phyloP scores from a whole-genome alignment of 1,140 invertebrate species.

The Chrysopa pallens region DNA sequence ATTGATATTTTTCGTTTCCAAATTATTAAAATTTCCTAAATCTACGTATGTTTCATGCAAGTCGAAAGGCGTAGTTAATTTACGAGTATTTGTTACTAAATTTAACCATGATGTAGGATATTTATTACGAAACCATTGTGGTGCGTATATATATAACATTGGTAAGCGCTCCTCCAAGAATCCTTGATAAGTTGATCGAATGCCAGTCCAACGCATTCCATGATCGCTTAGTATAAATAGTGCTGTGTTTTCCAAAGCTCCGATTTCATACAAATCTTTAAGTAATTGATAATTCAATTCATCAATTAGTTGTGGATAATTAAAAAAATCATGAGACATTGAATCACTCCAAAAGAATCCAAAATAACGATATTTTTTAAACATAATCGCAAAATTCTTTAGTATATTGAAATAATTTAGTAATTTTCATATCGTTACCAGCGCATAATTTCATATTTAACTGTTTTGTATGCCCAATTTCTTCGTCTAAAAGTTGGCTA shows the following conservation, averaged over 20 bases:
- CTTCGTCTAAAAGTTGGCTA: slow-evolving; percentile 37
- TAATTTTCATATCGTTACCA: slow-evolving; percentile 35
- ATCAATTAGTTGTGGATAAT: slow-evolving; percentile 51
- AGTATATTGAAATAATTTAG: slow-evolving; percentile 37
- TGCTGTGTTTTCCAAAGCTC: slow-evolving; percentile 43
- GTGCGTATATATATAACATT: slow-evolving; percentile 63
- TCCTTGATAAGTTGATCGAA: slow-evolving; percentile 63
- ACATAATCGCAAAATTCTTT: slow-evolving; percentile 32
- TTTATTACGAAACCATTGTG: slow-evolving; percentile 43
- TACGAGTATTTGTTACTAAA: slow-evolving; percentile 47
- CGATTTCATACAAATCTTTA: slow-evolving; percentile 30
- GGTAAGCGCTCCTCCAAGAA: slow-evolving; percentile 80
- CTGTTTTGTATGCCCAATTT: slow-evolving; percentile 34
- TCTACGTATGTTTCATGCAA: slow-evolving; percentile 51
- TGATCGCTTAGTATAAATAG: slow-evolving; percentile 86
- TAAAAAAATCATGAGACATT: slow-evolving; percentile 59
- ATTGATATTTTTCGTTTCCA: too few species aligned
- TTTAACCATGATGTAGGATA: slow-evolving; percentile 45
- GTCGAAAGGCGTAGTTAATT: slow-evolving; percentile 71
- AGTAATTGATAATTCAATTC: slow-evolving; percentile 34
- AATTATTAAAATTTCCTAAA: slow-evolving; percentile 36
- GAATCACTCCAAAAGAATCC: slow-evolving; percentile 64
- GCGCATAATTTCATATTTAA: slow-evolving; percentile 41
- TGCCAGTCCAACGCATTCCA: slow-evolving; percentile 71
- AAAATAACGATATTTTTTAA: slow-evolving; percentile 38